Conservation (phyloP, 2,113 vertebrate genomes). For the chimpanzee (Pan troglodytes) region NHGRI_mPanTro3-v2.1_pri NC_086015.1:40408001-40408500, state of each 20-base stretch:
- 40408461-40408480: background rate
- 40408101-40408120: background rate
- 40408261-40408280: background rate
- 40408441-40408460: background rate
- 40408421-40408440: background rate
- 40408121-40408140: background rate
- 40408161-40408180: background rate
- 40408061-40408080: background rate
- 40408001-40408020: conserved; percentile 25
- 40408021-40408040: background rate
- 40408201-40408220: background rate
- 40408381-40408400: background rate
- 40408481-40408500: background rate
- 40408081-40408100: background rate
- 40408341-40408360: background rate
- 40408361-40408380: background rate
- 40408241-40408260: conserved; percentile 6
- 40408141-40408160: background rate
- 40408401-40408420: background rate
- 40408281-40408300: background rate
- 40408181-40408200: background rate
- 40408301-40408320: background rate
- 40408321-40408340: background rate
- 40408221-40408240: background rate
- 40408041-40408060: background rate